A percentile compares a stretch with the other conserved stretches of the same genome.
Conservation (phyloP, 2,113 vertebrate genomes). For the Brachyhypopomus occidentalis region DNA sequence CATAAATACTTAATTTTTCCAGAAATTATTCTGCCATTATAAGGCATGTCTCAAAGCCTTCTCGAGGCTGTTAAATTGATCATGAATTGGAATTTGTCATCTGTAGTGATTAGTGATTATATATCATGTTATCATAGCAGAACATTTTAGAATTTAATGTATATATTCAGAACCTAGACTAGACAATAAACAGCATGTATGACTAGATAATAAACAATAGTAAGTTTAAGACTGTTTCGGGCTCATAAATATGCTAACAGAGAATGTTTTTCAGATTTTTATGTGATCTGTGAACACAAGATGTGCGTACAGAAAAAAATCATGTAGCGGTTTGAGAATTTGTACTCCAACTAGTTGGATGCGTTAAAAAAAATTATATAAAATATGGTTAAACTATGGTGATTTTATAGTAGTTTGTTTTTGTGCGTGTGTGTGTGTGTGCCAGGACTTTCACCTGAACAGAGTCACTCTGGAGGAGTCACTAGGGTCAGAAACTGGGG, state of each 20-base stretch:
- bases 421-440: constrained; percentile 25
- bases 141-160: not conserved
- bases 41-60: not conserved
- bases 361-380: too few species aligned
- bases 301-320: too few species aligned
- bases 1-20: constrained; percentile 37
- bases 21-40: constrained; percentile 26
- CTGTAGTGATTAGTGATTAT: not conserved
- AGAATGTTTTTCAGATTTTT: too few species aligned
- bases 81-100: too few species aligned
- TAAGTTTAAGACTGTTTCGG: too few species aligned
- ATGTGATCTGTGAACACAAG: too few species aligned
- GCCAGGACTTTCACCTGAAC: constrained; percentile 94
- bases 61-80: constrained; percentile 16
- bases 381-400: too few species aligned
- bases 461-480: constrained; percentile 91
- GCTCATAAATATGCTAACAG: not conserved
- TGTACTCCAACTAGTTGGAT: too few species aligned
- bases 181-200: too few species aligned
- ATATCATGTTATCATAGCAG: not conserved
- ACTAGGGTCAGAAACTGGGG: constrained; percentile 81
- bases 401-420: constrained; percentile 25
- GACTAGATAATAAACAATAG: too few species aligned
- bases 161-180: too few species aligned
- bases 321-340: too few species aligned